These are phyloP conservation scores for Leptodactylus fallax DNA, from an alignment of 2,797 vertebrate species.

Conservation along the genomic window DNA sequence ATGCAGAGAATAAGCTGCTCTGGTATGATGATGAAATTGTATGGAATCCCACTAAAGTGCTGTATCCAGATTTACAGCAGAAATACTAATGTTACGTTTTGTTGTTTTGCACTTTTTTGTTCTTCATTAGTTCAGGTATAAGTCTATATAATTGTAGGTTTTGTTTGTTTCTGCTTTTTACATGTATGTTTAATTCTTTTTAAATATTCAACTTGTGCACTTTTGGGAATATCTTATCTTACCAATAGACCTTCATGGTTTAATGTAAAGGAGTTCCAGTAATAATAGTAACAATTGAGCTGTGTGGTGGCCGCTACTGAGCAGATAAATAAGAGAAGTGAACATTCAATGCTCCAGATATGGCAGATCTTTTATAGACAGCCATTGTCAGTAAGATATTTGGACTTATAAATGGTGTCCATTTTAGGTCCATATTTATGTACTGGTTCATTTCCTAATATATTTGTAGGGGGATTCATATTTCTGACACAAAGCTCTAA, in stretches of 20 bases:
- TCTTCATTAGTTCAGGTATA: background rate
- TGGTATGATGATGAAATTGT: background rate
- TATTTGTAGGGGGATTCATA: too few species aligned
- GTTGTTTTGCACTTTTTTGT: conserved; percentile 59
- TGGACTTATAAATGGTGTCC: too few species aligned
- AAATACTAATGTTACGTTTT: conserved; percentile 16
- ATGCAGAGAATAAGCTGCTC: conserved; percentile 37
- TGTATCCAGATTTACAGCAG: conserved; percentile 13
- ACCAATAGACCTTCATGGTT: conserved; percentile 9
- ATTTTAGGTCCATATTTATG: too few species aligned
- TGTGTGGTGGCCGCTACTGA: background rate
- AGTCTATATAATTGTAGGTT: background rate
- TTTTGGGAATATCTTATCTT: conserved; percentile 36
- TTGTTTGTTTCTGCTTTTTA: background rate
- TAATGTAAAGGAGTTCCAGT: conserved; percentile 4
- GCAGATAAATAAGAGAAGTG: background rate
- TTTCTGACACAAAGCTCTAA: too few species aligned
- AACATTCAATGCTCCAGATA: too few species aligned
- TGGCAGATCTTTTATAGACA: background rate
- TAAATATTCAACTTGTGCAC: conserved; percentile 32
- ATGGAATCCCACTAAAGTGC: conserved; percentile 4
- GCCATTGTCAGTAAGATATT: background rate
- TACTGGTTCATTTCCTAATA: too few species aligned
- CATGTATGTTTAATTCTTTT: background rate
- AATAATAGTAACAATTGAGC: too few species aligned